Percentiles rank a stretch among this genome's conserved stretches.
Evolutionary conservation across 2,797 vertebrate genomes (phyloP).

Genomic region (Hephaestus fuliginosus): DNA sequence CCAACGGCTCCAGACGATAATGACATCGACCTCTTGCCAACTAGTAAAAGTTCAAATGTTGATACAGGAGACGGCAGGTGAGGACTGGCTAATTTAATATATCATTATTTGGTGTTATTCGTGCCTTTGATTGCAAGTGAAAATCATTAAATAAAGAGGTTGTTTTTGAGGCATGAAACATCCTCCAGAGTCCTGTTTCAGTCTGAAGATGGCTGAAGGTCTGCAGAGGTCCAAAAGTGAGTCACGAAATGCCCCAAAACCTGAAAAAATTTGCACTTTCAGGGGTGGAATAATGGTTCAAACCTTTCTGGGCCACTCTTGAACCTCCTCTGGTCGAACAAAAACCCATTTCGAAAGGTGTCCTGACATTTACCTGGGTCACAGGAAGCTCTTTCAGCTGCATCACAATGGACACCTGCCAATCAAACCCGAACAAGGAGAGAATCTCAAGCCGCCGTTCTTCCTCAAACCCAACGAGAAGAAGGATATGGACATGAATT

Average conservation of each 20-base stretch:
- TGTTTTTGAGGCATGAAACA: constrained; percentile 6
- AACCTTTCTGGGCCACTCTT: constrained; percentile 49
- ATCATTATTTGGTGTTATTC: constrained; percentile 34
- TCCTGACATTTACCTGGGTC: constrained; percentile 74
- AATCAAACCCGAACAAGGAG: constrained; percentile 46
- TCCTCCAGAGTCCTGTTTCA: background rate
- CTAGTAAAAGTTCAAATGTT: constrained; percentile 59
- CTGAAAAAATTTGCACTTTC: constrained; percentile 16
- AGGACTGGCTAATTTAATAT: background rate
- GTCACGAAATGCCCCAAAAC: background rate
- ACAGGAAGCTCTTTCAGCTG: constrained; percentile 68
- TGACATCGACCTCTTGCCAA: constrained; percentile 91
- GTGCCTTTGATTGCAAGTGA: constrained; percentile 19
- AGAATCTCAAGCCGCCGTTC: constrained; percentile 6
- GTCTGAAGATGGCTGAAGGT: background rate
- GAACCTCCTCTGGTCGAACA: constrained; percentile 41
- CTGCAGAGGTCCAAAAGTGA: background rate
- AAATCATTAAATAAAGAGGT: constrained; percentile 2
- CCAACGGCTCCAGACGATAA: constrained; percentile 84
- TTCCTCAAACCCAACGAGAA: background rate
- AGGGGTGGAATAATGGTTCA: constrained; percentile 38
- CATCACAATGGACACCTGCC: constrained; percentile 61
- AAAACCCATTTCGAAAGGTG: constrained; percentile 53
- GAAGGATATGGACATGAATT: background rate
- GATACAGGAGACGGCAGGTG: constrained; percentile 25